Conservation (phyloP, 2,888 invertebrate genomes). For the Unio pictorum region DNA sequence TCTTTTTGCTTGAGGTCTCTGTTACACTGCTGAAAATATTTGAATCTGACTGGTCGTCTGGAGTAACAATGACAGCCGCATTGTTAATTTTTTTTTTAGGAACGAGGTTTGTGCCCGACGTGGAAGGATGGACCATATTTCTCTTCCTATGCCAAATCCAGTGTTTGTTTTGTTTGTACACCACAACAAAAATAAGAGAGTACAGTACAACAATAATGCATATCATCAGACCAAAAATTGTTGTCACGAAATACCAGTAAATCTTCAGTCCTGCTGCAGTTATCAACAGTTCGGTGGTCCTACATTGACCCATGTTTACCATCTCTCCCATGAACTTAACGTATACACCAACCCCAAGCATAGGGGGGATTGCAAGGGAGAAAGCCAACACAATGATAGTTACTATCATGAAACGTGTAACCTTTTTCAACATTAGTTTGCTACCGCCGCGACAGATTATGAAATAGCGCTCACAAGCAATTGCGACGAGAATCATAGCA, state of each 20-base stretch:
- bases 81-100: no score
- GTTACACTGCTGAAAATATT: no score
- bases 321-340: constrained; percentile 5
- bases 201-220: constrained; percentile 47
- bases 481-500: constrained; percentile 51
- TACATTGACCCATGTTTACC: constrained; percentile 39
- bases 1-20: no score
- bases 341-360: constrained; percentile 47
- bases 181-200: constrained; percentile 40
- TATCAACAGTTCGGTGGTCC: constrained; percentile 37
- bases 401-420: constrained; percentile 34
- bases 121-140: constrained; percentile 5
- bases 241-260: constrained; percentile 47
- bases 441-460: constrained; percentile 47
- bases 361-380: constrained; percentile 46
- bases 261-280: constrained; percentile 16
- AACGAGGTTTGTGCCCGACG: not conserved
- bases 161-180: constrained; percentile 35
- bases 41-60: no score
- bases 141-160: constrained; percentile 14
- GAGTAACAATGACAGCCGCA: no score
- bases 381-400: constrained; percentile 34
- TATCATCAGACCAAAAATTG: constrained; percentile 44
- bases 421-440: constrained; percentile 24
- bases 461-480: constrained; percentile 61